Evolutionary conservation across 2,113 vertebrate species (phyloP).

Genomic region (Pristiophorus japonicus): DNA sequence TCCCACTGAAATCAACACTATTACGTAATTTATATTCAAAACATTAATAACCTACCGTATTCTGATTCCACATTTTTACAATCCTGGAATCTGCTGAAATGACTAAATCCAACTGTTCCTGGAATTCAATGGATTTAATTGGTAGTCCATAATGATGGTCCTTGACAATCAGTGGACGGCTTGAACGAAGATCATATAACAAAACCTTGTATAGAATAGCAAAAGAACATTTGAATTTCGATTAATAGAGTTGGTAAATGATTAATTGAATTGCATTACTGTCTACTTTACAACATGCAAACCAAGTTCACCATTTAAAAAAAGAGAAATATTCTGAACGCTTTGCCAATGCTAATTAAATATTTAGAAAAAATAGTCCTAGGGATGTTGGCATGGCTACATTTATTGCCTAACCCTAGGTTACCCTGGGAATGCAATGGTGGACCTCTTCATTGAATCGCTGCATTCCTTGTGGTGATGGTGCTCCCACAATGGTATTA

Average conservation of each 20-base stretch:
- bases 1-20: background rate
- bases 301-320: background rate
- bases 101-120: constrained; percentile 74
- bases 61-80: constrained; percentile 92
- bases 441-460: too few species aligned
- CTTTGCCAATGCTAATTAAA: background rate
- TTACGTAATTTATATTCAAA: background rate
- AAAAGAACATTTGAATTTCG: background rate
- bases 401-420: background rate
- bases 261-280: background rate
- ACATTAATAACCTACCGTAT: constrained; percentile 63
- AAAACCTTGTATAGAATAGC: constrained; percentile 63
- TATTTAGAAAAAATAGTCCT: background rate
- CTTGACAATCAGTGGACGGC: constrained; percentile 78
- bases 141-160: constrained; percentile 91
- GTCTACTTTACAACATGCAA: background rate
- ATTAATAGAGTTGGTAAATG: background rate
- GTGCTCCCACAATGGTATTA: too few species aligned
- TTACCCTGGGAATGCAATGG: background rate
- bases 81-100: constrained; percentile 89
- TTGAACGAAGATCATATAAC: constrained; percentile 90
- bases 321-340: background rate
- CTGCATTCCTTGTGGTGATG: background rate
- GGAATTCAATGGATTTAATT: constrained; percentile 83
- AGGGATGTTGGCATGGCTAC: background rate